Evolutionary conservation across 2,888 invertebrate species (phyloP), one percentile per base, ranked within the genome.

Genomic region (Odontothrips loti): DNA sequence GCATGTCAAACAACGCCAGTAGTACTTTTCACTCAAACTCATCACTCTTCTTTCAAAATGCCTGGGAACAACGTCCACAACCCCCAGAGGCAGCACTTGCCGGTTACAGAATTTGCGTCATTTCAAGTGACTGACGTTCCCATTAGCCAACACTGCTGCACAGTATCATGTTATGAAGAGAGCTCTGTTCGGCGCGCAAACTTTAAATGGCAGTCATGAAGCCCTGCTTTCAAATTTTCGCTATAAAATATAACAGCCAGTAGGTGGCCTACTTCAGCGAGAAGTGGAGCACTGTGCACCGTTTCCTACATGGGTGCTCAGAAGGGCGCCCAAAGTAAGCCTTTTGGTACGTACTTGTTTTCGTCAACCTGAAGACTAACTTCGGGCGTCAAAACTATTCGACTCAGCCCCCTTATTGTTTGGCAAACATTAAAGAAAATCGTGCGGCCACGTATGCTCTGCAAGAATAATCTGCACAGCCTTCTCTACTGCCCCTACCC

Each of bases 401-500:
- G 68, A 75, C 68, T 75, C 68, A 75, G 12, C 4, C 68, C 68
- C 68, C 68, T 27, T 58, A 27, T 27, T 12, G 8, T 75, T 75
- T 75, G 68, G 68, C 68, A 75, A 75, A 75, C 68, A 75, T 75
- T 75, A 75, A 75, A 75, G 68, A 75, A 75, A 75, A 75, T 75
- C 27, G 68, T 75, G 68, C 68, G 68, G 68, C 68, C 68, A 75
- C 68, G 68, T 75, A 75, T 75, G 68, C 68, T 75, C 8, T 23
- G 68, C 27, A 75, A 75, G 68, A 27, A 75, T 75, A 75, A 75
- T 75, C 68, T 75, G 68, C 68, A 75, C 68, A 75, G 68, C 68
- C 68, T 75, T 75, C 68, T 75, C 68, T 75, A 75, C 68, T 75
- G 68, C 68, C 68, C 68, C 68, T 68, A 4, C 23, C 68, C 68